These are phyloP conservation scores for Prunella strophiata DNA, from an alignment of 2,797 vertebrate species.

Conservation along the genomic window DNA sequence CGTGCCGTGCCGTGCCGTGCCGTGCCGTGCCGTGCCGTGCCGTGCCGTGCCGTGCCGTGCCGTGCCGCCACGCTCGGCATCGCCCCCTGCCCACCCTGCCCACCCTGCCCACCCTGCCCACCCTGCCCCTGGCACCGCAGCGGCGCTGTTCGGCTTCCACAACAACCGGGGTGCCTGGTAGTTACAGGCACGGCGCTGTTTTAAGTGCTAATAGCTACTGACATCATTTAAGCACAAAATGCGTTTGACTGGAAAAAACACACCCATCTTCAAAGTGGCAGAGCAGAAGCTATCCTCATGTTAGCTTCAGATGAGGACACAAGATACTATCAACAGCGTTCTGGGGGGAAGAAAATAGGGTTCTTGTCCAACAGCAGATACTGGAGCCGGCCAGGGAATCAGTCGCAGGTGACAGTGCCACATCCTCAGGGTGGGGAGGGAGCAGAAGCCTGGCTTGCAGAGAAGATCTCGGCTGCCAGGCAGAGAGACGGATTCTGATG, in stretches of 20 bases:
- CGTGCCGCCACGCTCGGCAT: no score
- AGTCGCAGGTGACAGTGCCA: no score
- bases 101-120: background rate
- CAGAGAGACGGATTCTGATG: background rate
- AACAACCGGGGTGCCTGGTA: rapidly evolving
- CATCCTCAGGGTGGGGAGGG: background rate
- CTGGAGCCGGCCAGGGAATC: background rate
- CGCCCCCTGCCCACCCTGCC: background rate
- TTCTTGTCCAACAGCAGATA: background rate
- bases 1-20: no score
- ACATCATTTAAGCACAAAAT: background rate
- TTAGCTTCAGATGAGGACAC: no score
- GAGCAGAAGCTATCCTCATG: background rate
- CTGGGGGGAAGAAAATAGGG: rapidly evolving
- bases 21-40: no score
- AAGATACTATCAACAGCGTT: no score
- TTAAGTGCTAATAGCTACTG: background rate
- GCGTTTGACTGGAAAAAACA: rapidly evolving
- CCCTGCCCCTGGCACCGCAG: rapidly evolving
- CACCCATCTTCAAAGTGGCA: background rate
- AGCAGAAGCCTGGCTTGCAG: background rate
- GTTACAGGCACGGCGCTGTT: background rate
- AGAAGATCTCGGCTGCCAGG: background rate
- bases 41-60: no score
- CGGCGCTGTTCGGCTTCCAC: rapidly evolving